phyloP scores from a whole-genome alignment of 2,113 vertebrate species.

The Xyrauchen texanus region DNA sequence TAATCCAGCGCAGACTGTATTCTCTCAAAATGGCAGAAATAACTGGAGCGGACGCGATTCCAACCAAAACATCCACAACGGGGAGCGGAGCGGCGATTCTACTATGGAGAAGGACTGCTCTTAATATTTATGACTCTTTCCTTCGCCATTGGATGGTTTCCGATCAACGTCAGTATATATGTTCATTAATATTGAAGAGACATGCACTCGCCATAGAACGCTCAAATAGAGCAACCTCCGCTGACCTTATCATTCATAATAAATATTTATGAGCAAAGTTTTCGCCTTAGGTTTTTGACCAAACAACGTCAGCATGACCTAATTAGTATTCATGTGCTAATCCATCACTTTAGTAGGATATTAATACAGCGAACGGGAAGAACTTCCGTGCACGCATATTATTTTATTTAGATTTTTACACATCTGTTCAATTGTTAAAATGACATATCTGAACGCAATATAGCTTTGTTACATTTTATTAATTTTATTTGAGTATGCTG shows the following conservation, averaged over 20 bases:
- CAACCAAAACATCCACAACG: constrained; percentile 6
- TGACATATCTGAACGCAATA: not conserved
- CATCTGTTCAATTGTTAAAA: not conserved
- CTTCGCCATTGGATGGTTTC: not conserved
- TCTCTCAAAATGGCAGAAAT: constrained; percentile 79
- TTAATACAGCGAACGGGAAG: too few species aligned
- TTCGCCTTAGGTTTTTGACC: too few species aligned
- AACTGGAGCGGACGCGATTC: constrained; percentile 56
- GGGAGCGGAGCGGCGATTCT: not conserved
- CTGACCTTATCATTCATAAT: too few species aligned
- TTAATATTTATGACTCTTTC: not conserved
- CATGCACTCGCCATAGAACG: too few species aligned
- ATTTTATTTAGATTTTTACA: too few species aligned
- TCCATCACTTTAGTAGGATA: too few species aligned
- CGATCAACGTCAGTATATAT: not conserved
- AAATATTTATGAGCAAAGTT: not conserved
- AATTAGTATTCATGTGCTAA: too few species aligned
- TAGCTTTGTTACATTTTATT: not conserved
- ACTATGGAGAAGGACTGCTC: not conserved
- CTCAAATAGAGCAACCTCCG: too few species aligned
- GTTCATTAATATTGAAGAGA: not conserved
- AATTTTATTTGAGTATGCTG: not conserved
- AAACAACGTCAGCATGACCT: too few species aligned
- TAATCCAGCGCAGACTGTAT: constrained; percentile 54
- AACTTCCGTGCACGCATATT: too few species aligned